phyloP scores from a whole-genome alignment of 1,140 invertebrate genomes.

The Drosophila repletoides region DNA sequence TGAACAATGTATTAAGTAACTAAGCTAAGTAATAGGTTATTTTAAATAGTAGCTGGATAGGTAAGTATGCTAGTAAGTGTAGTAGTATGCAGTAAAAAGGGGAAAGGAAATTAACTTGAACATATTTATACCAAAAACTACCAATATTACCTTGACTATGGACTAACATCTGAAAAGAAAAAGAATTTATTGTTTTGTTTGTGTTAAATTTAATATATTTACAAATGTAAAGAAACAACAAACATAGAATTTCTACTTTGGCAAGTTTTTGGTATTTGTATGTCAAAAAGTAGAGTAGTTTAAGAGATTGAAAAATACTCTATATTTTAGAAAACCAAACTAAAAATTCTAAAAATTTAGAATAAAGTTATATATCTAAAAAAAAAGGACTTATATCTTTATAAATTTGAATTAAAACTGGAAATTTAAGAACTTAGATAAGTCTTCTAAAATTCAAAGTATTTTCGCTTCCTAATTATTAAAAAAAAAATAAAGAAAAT shows the following conservation, averaged over 20 bases:
- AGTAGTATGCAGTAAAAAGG: neutral
- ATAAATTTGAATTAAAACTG: neutral
- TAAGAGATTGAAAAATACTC: no score
- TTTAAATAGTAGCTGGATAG: constrained; percentile 5
- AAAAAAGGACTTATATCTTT: no score
- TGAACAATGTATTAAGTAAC: constrained; percentile 29
- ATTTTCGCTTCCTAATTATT: no score
- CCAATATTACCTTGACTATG: constrained; percentile 52
- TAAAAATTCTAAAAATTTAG: no score
- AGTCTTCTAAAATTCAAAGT: no score
- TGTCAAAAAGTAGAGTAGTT: no score
- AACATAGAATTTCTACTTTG: neutral
- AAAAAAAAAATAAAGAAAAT: neutral
- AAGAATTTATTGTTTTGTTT: constrained; percentile 25
- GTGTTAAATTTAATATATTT: neutral
- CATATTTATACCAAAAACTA: constrained; percentile 50
- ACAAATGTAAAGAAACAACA: neutral
- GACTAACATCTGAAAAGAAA: constrained; percentile 74
- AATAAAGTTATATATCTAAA: no score
- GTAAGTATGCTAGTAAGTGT: no score
- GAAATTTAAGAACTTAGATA: no score
- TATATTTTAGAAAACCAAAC: no score
- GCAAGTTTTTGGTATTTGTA: constrained; percentile 20
- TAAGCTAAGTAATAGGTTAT: constrained; percentile 17
- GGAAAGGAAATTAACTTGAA: neutral